Evolutionary conservation across 1,140 invertebrate genomes (phyloP).

Genomic region (Drosophila arawakana): DNA sequence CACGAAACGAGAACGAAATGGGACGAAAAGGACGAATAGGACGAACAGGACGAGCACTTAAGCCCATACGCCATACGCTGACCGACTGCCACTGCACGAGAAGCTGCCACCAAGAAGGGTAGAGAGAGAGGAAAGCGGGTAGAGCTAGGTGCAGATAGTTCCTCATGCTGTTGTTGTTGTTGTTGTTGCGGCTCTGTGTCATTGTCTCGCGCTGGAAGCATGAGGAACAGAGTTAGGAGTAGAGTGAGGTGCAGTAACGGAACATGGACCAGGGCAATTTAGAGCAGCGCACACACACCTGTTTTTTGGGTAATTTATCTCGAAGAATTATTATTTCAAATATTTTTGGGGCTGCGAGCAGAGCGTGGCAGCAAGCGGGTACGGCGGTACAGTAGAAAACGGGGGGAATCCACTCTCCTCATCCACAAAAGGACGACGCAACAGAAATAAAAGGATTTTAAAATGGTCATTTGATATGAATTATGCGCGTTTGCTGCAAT

Average conservation of each 20-base stretch:
- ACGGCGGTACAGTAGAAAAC: neutral
- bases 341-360: slow-evolving; percentile 62
- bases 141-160: neutral
- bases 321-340: slow-evolving; percentile 85
- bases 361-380: neutral
- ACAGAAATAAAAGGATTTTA: slow-evolving; percentile 84
- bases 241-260: slow-evolving; percentile 29
- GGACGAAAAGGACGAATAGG: slow-evolving; percentile 17
- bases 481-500: slow-evolving; percentile 84
- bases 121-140: slow-evolving; percentile 1
- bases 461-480: slow-evolving; percentile 85
- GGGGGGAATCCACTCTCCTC: neutral
- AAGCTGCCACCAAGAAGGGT: slow-evolving; percentile 12
- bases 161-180: slow-evolving; percentile 23
- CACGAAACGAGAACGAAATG: slow-evolving; percentile 41
- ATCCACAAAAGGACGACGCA: slow-evolving; percentile 51
- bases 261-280: slow-evolving; percentile 67
- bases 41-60: slow-evolving; percentile 67
- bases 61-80: slow-evolving; percentile 74
- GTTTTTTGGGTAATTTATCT: slow-evolving; percentile 84
- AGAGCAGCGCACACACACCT: slow-evolving; percentile 74
- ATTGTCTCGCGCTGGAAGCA: slow-evolving; percentile 69
- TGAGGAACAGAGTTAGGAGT: neutral
- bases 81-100: slow-evolving; percentile 64
- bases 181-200: slow-evolving; percentile 71